Base-by-base conservation (phyloP, 1,140 invertebrate genomes). In the Achroia grisella region DNA sequence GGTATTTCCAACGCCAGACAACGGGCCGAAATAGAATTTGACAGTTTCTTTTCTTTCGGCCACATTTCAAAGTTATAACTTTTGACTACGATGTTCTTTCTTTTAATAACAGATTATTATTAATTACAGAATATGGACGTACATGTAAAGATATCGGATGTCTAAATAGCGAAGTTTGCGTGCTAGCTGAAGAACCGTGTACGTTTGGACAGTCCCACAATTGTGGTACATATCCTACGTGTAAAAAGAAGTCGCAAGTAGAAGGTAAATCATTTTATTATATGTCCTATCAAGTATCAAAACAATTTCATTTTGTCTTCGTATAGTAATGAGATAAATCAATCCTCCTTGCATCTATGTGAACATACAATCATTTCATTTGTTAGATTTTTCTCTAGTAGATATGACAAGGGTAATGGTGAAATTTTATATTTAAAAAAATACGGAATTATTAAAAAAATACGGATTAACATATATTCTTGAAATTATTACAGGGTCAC, bases 71-170 rank as follows among this genome's bases (percentile, higher is more conserved):
- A 34, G 14, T 11, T 12, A n/a, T n/a, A n/a, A n/a, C n/a, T n/a
- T n/a, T n/a, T n/a, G n/a, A n/a, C n/a, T n/a, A n/a, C n/a, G n/a
- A n/a, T n/a, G n/a, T n/a, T n/a, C n/a, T n/a, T n/a, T n/a, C n/a
- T n/a, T n/a, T n/a, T n/a, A n/a, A n/a, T n/a, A n/a, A n/a, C n/a
- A n/a, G n/a, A 8, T 34, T 15, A 9, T 15, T 37, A 14, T 14
- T 70, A 52, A 68, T 87, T 84, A 2, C 71, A 93, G 92, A 93
- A 84, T 94, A 93, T 71, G 92, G 92, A 39, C 88, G 92, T 56
- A 88, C 87, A 9, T 94, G 92, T 71, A 89, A 89, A 56, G 92
- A 94, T 63, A 94, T 94, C 57, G 92, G 92, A 40, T 94, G 92
- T 62, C 76, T 88, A 14, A 91, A 89, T 58, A 91, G 86, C 50